Evolutionary conservation across 2,797 vertebrate genomes (phyloP), one percentile per base, ranked within the genome.

Genomic region (Coreius guichenoti): DNA sequence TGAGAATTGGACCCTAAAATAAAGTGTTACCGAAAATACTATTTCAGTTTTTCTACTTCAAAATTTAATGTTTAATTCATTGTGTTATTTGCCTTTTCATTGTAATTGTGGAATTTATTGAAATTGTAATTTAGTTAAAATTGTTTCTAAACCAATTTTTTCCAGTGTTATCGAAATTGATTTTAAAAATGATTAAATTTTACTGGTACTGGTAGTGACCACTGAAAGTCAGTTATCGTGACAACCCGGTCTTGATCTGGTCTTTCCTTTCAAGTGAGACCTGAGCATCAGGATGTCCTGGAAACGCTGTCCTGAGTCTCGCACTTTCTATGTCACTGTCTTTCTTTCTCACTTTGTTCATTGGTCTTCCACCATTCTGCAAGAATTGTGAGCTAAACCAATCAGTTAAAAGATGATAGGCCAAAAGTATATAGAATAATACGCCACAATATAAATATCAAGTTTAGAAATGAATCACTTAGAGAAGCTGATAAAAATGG

Each of bases 381-480:
- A 33, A 19, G 21, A 78, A 83, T 72, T 54, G 36, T 80, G 69
- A 70, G 80, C 70, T 51, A 83, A 83, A 74, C 81, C 51, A 81
- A 51, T 76, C 43, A 61, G 13, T 77, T 80, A 81, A 82, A 85
- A 86, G 69, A 75, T 65, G 79, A 73, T 51, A 43, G 43, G 72
- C 75, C 79, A 86, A 93, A 93, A 92, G 92, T 93, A 94, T 92
- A 91, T 90, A 93, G 92, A 94, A 87, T 82, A 90, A 94, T 93
- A 92, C 45, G 26, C 39, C 45, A 75, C 45, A 73, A 91, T 88
- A 90, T 85, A 89, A 89, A 89, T 82, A 54, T 73, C 79, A 88
- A 74, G 75, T 93, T 94, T 93, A 95, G 86, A 93, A 93, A 92
- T 90, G 89, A 90, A 89, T 72, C 61, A 47, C 74, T 70, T 80